Conservation (phyloP, 35 echinoderm and acorn worm species). For the Amphiura filiformis region DNA sequence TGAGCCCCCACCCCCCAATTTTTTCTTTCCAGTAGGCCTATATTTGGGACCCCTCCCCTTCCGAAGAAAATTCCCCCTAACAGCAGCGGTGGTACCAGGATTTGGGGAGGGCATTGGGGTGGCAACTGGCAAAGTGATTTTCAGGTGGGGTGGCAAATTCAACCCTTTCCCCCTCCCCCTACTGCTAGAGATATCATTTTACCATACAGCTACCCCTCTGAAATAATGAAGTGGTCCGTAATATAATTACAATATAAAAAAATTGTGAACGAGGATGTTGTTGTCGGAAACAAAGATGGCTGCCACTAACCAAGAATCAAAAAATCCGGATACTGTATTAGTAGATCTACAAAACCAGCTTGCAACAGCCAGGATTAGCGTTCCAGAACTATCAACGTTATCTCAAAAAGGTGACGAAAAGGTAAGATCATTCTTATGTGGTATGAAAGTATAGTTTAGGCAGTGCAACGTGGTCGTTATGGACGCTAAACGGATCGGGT, state of each 20-base stretch:
- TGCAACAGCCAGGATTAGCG: constrained; percentile 50
- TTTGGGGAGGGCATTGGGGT: no score
- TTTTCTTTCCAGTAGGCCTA: no score
- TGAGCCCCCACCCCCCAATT: no score
- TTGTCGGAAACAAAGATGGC: constrained; percentile 39
- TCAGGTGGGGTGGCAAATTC: no score
- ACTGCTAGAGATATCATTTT: no score
- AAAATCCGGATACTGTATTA: constrained; percentile 39
- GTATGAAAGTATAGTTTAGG: no score
- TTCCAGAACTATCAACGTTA: constrained; percentile 66
- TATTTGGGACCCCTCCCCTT: no score
- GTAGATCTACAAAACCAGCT: constrained; percentile 62
- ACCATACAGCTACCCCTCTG: neutral
- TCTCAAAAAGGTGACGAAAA: constrained; percentile 74
- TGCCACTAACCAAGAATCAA: constrained; percentile 1
- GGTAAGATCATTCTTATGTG: constrained; percentile 10
- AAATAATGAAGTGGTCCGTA: neutral
- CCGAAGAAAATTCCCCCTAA: no score
- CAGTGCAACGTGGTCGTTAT: neutral
- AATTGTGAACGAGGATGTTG: neutral
- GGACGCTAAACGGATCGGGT: neutral
- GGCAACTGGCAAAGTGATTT: no score
- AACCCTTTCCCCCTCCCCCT: no score
- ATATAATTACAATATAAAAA: no score
- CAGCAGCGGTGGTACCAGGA: no score